Percentiles rank a stretch among this genome's conserved stretches.
These are phyloP conservation scores for Rousettus leschenaultii DNA, from an alignment of 2,113 vertebrate species.

Conservation along the genomic window DNA sequence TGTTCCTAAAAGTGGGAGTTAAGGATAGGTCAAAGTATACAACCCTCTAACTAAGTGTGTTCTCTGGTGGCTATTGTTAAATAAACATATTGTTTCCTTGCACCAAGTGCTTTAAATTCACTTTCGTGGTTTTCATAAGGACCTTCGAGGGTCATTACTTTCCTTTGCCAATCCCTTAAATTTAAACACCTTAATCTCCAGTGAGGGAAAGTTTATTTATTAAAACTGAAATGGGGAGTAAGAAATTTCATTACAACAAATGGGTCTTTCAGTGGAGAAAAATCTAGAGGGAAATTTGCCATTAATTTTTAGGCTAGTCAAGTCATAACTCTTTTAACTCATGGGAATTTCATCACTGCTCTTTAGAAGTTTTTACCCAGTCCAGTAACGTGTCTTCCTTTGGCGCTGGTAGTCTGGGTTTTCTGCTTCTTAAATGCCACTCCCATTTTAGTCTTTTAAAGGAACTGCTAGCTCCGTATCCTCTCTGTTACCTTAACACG, in stretches of 20 bases:
- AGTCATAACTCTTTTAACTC: neutral
- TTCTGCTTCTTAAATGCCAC: neutral
- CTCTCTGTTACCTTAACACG: neutral
- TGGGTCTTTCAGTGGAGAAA: neutral
- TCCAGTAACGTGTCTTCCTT: neutral
- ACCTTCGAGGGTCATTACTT: neutral
- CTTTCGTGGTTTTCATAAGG: neutral
- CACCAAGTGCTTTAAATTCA: neutral
- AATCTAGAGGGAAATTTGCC: slow-evolving; percentile 42
- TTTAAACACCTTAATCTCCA: slow-evolving; percentile 24
- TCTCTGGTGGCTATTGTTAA: neutral
- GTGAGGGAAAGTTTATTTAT: slow-evolving; percentile 30
- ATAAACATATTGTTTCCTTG: neutral
- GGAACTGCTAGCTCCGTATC: neutral
- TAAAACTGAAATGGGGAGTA: slow-evolving; percentile 39
- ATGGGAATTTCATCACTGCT: slow-evolving; percentile 27
- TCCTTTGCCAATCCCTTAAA: neutral
- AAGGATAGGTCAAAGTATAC: neutral
- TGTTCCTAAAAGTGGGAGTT: neutral
- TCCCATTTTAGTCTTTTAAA: neutral
- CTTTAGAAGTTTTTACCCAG: slow-evolving; percentile 1
- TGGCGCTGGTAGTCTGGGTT: neutral
- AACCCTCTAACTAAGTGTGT: neutral
- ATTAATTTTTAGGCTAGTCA: slow-evolving; percentile 48
- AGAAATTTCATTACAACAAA: slow-evolving; percentile 32